Conservation (phyloP, 2,888 invertebrate species). For the Agapetus fuscipes region DNA sequence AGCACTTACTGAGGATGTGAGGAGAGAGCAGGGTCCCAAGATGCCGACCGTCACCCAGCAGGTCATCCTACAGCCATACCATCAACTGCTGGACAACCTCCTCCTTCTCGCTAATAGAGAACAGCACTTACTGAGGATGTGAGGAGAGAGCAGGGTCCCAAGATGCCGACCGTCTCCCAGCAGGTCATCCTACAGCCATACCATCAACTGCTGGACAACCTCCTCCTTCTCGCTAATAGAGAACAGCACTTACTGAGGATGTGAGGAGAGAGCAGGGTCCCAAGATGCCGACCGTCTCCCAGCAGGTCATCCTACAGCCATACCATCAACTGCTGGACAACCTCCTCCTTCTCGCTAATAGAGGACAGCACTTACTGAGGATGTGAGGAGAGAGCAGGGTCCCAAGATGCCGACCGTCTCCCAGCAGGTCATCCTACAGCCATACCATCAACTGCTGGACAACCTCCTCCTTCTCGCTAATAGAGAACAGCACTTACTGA, state of each 20-base stretch:
- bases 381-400: constrained; percentile 43
- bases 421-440: constrained; percentile 44
- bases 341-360: too few relatives aligned
- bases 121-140: constrained; percentile 40
- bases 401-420: constrained; percentile 45
- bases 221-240: too few relatives aligned
- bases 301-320: constrained; percentile 42
- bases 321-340: constrained; percentile 24
- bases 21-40: constrained; percentile 44
- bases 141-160: constrained; percentile 45
- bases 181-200: constrained; percentile 40
- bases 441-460: constrained; percentile 24
- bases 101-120: too few relatives aligned
- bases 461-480: too few relatives aligned
- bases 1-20: constrained; percentile 40
- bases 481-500: too few relatives aligned
- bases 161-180: constrained; percentile 45
- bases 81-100: too few relatives aligned
- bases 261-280: constrained; percentile 45
- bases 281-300: constrained; percentile 45
- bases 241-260: too few relatives aligned
- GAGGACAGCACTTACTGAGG: too few relatives aligned
- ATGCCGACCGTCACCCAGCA: constrained; percentile 47
- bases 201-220: too few relatives aligned
- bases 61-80: constrained; percentile 37